Evolutionary conservation across 2,797 vertebrate genomes (phyloP), one percentile per base, ranked within the genome.

Genomic region (Hoplostethus atlanticus): DNA sequence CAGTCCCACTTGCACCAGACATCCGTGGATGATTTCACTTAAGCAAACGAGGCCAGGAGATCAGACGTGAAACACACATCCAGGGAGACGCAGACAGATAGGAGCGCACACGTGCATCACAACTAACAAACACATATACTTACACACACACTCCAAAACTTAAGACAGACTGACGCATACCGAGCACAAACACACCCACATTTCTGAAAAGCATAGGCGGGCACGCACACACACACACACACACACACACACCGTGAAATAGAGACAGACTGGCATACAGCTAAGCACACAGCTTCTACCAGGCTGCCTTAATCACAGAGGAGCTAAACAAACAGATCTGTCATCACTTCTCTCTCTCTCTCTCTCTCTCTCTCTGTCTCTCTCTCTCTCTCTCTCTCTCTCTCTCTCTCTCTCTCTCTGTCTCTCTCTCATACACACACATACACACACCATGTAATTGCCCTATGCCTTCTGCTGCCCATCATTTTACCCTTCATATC

Each of bases 311-410:
- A 90, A 91, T 91, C 87, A 89, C 60, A 68, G 79, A 82, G 76
- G 68, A 90, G 78, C 84, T 87, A 84, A 87, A 91, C 87, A 90
- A 92, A 90, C 86, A 87, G 64, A 85, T 79, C 87, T 87, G 83
- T 85, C 90, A 84, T 80, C 78, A 15, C 60, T 53, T 16, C 44
- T 60, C 3, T 64, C 6, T 68, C 52, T 57, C 5, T 38, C 28
- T 5, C 21, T 30, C 12, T 54, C 16, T 31, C 48, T 2, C 28
- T 21, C 16, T 5, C 28, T 25, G 15, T 17, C 48, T 51, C 11
- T 71, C 58, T 59, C 53, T 54, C 53, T 81, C 68, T 67, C 74
- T 76, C 51, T 61, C 60, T 75, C 52, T 68, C 62, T 21, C 21
- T 21, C 21, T 21, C 21, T 21, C 21, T 21, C 21, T 21, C 21